These are phyloP conservation scores for Anoura caudifer DNA, from an alignment of 2,113 vertebrate genomes.

Conservation along the genomic window DNA sequence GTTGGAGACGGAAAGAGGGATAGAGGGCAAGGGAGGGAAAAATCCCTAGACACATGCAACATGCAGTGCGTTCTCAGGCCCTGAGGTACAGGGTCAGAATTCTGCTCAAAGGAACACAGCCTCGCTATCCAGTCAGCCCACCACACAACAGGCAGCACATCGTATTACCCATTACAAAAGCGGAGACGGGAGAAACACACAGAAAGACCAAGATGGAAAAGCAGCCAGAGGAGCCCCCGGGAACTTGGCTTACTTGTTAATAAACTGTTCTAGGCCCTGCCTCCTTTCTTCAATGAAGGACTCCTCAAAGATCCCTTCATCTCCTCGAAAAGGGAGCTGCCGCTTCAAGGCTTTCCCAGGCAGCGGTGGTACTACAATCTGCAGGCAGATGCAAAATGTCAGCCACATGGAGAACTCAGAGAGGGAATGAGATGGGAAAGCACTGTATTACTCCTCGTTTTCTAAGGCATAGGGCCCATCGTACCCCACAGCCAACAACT, in stretches of 20 bases:
- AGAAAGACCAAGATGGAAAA: slow-evolving; percentile 19
- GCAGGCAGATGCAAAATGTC: slow-evolving; percentile 60
- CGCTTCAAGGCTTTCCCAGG: slow-evolving; percentile 98
- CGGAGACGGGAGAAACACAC: not conserved
- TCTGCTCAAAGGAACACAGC: not conserved
- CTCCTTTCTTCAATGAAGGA: slow-evolving; percentile 98
- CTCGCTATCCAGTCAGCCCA: not conserved
- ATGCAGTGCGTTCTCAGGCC: not conserved
- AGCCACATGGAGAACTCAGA: not conserved
- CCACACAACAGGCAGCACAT: not conserved
- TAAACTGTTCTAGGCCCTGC: slow-evolving; percentile 96
- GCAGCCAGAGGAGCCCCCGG: not conserved
- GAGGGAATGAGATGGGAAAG: not conserved
- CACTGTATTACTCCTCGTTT: not conserved
- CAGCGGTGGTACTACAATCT: slow-evolving; percentile 98
- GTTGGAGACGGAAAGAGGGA: not conserved
- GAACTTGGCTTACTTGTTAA: slow-evolving; percentile 92
- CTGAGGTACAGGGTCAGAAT: not conserved
- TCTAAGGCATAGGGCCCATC: not conserved
- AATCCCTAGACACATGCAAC: not conserved
- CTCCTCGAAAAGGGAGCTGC: slow-evolving; percentile 96
- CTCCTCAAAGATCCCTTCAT: slow-evolving; percentile 98
- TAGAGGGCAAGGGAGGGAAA: not conserved
- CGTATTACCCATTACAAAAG: slow-evolving; percentile 25
- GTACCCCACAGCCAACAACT: not conserved